Evolutionary conservation across 1,140 invertebrate species (phyloP).

Genomic region (Trialeurodes vaporariorum): DNA sequence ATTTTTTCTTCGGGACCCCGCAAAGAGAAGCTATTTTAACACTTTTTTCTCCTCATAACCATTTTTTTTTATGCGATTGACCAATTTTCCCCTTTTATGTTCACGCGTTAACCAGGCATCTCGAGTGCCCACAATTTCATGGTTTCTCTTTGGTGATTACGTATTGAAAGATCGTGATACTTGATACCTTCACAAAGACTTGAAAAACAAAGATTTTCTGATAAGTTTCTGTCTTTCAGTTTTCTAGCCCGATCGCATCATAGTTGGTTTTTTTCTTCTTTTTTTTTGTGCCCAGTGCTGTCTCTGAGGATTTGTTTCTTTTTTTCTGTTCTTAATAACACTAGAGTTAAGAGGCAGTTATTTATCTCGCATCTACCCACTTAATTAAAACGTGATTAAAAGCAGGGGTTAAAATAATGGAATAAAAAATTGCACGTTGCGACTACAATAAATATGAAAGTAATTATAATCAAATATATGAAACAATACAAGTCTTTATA

Average conservation of each 20-base stretch:
- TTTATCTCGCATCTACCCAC: background rate
- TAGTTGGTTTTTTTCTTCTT: background rate
- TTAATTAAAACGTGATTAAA: background rate
- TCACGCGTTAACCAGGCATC: too few relatives aligned
- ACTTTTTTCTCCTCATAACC: too few relatives aligned
- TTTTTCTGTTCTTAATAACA: too few relatives aligned
- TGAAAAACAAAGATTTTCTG: background rate
- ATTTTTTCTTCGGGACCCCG: too few relatives aligned
- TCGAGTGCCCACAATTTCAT: background rate
- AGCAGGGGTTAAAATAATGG: too few relatives aligned
- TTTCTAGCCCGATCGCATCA: background rate
- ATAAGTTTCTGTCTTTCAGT: background rate
- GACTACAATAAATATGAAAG: too few relatives aligned
- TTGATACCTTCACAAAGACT: background rate
- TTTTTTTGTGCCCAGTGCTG: too few relatives aligned
- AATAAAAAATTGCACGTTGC: background rate
- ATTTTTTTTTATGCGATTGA: background rate
- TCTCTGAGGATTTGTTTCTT: too few relatives aligned
- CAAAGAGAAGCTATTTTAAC: too few relatives aligned
- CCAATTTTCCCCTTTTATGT: background rate
- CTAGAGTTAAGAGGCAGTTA: background rate
- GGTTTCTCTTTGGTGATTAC: background rate
- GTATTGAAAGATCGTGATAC: background rate
- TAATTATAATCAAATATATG: too few relatives aligned
- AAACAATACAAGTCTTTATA: too few relatives aligned